Percentiles rank a stretch among this genome's conserved stretches.
Conservation (phyloP, 2,888 invertebrate species). For the Boloria selene region DNA sequence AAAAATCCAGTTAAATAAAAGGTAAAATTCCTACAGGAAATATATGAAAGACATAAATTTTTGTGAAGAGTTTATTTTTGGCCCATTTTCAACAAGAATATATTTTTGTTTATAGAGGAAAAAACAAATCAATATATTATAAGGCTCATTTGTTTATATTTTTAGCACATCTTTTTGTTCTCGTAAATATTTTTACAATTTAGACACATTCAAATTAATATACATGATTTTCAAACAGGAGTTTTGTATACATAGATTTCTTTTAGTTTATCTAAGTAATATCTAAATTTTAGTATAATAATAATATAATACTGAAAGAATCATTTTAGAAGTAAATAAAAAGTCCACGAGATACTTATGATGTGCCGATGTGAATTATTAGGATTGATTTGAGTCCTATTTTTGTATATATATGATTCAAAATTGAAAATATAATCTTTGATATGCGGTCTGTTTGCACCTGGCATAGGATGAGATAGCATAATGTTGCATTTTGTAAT, state of each 20-base stretch:
- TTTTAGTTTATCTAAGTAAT: conserved; percentile 6
- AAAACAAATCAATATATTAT: conserved; percentile 49
- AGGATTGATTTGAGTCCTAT: conserved; percentile 11
- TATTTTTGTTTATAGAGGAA: conserved; percentile 51
- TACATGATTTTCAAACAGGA: conserved; percentile 17
- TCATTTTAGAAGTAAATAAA: neutral
- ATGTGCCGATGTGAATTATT: conserved; percentile 11
- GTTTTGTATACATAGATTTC: conserved; percentile 17
- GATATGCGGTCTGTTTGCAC: conserved; percentile 46
- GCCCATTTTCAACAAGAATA: conserved; percentile 67
- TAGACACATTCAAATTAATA: conserved; percentile 4
- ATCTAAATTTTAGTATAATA: conserved; percentile 11
- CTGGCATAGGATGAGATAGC: conserved; percentile 23
- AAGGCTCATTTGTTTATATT: conserved; percentile 37
- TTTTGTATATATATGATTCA: conserved; percentile 30
- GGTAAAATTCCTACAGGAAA: neutral
- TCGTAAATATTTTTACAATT: conserved; percentile 20
- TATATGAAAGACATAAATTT: conserved; percentile 42
- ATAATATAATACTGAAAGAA: conserved; percentile 3
- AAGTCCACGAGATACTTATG: neutral
- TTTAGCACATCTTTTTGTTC: conserved; percentile 30
- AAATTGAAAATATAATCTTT: conserved; percentile 42
- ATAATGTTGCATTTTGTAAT: neutral
- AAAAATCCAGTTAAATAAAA: no score
- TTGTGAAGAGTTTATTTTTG: conserved; percentile 80